Conservation (phyloP, 2,888 invertebrate genomes). For the Mimumesa dahlbomi region DNA sequence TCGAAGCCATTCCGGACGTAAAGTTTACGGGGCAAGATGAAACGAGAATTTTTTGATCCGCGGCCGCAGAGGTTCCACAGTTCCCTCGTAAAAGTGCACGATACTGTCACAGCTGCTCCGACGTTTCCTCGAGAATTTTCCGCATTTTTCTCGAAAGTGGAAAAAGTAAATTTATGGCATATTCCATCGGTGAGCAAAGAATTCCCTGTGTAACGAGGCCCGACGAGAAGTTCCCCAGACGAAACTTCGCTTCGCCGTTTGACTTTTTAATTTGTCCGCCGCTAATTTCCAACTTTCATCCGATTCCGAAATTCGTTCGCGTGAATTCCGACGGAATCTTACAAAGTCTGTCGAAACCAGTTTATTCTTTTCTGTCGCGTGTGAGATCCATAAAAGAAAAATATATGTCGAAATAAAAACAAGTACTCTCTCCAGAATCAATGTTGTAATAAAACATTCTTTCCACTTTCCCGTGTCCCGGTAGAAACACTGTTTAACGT, state of each 20-base stretch:
- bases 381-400: too few relatives aligned
- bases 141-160: conserved; percentile 16
- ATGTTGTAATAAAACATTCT: too few relatives aligned
- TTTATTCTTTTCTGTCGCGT: too few relatives aligned
- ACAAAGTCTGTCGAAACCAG: too few relatives aligned
- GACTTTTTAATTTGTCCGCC: conserved; percentile 9
- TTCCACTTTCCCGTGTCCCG: too few relatives aligned
- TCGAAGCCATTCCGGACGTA: not conserved
- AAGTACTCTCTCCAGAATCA: too few relatives aligned
- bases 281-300: conserved; percentile 5
- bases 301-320: too few relatives aligned
- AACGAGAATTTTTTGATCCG: not conserved
- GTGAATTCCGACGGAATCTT: too few relatives aligned
- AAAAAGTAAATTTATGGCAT: conserved; percentile 35
- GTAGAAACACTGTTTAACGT: too few relatives aligned
- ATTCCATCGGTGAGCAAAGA: conserved; percentile 21
- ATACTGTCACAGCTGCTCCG: conserved; percentile 39
- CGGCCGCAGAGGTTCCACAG: not conserved
- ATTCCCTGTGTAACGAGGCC: conserved; percentile 34
- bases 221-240: conserved; percentile 1
- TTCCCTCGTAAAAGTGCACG: conserved; percentile 18
- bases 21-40: not conserved
- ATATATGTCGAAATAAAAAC: too few relatives aligned
- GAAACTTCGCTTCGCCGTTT: not conserved
- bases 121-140: conserved; percentile 34